Evolutionary conservation across 2,797 vertebrate genomes (phyloP), one percentile per base, ranked within the genome.

Genomic region (Poeciliopsis presidionis): DNA sequence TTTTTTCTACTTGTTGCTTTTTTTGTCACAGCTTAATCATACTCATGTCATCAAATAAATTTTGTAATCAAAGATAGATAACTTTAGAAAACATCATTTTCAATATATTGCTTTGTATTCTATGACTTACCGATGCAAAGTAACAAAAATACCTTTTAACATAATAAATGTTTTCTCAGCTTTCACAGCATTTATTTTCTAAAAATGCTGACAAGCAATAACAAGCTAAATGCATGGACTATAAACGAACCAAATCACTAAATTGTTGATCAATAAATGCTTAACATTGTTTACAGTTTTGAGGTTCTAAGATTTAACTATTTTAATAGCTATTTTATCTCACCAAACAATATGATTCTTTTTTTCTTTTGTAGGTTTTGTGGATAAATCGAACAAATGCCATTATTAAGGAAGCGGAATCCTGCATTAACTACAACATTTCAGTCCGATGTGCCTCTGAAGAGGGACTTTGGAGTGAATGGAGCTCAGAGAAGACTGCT

Each of bases 391-490:
- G 0, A 16, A 14, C 25, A 6, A 8, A 0, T 0, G 1, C 51
- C 16, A 2, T 0, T 5, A 73, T 81, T 8, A 16, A 45, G 28
- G 43, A 87, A 0, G 18, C 90, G 25, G 88, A 93, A 9, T 90
- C 90, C 45, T 95, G 94, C 81, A 74, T 4, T 1, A 71, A 81
- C 49, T 93, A 94, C 77, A 87, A 3, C 0, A 30, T 94, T 65
- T 84, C 85, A 9, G 89, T 80, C 7, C 93, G 91, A 77, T 95
- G 94, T 82, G 85, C 90, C 69, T 47, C 85, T 14, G 2, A 5
- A 0, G 0, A 69, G 0, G 86, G 73, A 0, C 87, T 79, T 2
- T 94, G 93, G 94, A 95, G 94, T 7, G 22, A 90, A 61, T 95
- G 94, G 94, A 93, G 89, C 85, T 20, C 2, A 0, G 74, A 86